Evolutionary conservation across 2,113 vertebrate species (phyloP).

Genomic region (Leiothrix lutea): DNA sequence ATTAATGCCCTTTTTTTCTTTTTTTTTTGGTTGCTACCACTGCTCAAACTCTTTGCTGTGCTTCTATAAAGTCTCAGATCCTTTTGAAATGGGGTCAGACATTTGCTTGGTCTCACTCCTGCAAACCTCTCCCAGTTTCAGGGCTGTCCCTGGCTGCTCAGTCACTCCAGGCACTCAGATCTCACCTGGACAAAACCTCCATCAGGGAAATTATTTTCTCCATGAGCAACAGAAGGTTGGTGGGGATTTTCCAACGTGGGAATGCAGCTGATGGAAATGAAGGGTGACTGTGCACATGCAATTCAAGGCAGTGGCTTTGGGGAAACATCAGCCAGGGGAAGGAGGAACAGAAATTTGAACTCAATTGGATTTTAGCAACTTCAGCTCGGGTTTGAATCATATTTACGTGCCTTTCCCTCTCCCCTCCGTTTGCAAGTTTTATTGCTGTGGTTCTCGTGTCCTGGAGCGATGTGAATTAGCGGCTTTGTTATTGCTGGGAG

Average conservation of each 20-base stretch:
- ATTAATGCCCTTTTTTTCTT: fast-evolving
- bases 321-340: background rate
- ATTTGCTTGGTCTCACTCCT: background rate
- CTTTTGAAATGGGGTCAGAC: background rate
- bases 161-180: background rate
- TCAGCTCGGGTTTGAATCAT: conserved; percentile 18
- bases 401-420: background rate
- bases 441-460: background rate
- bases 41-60: background rate
- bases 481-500: background rate
- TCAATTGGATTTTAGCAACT: conserved; percentile 20
- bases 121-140: background rate
- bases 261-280: background rate
- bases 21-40: too few relatives aligned
- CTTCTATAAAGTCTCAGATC: fast-evolving
- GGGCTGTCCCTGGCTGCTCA: background rate
- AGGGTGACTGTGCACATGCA: background rate
- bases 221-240: fast-evolving
- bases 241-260: background rate
- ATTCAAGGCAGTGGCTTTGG: background rate
- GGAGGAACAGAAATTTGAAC: background rate
- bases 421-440: background rate
- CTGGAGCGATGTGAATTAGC: background rate
- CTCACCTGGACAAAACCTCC: background rate
- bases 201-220: background rate